phyloP scores from a whole-genome alignment of 1,140 invertebrate genomes.

The Drosophila bipectinata region DNA sequence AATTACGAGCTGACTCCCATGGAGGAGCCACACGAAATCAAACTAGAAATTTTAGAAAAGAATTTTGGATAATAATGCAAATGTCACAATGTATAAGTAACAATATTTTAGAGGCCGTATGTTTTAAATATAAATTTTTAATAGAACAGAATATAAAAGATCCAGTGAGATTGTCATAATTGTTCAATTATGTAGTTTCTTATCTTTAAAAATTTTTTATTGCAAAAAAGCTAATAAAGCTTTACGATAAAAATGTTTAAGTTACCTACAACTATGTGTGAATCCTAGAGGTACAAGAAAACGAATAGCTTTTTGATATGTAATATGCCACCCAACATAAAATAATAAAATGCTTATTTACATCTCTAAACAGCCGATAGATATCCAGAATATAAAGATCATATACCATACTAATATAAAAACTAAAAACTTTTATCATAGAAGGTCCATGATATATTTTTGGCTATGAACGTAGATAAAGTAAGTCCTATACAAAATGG shows the following conservation, averaged over 20 bases:
- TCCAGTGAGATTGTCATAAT: too few relatives aligned
- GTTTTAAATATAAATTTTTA: too few relatives aligned
- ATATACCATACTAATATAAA: neutral
- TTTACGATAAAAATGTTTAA: too few relatives aligned
- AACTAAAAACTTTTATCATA: neutral
- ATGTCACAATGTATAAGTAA: too few relatives aligned
- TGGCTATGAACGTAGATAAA: neutral
- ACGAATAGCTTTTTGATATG: too few relatives aligned
- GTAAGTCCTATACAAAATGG: neutral
- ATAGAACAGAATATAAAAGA: too few relatives aligned
- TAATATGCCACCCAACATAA: neutral
- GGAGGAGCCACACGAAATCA: slow-evolving; percentile 54
- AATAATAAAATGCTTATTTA: neutral
- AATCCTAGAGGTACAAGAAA: too few relatives aligned
- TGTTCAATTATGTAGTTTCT: too few relatives aligned
- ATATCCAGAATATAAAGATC: neutral
- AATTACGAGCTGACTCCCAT: slow-evolving; percentile 48
- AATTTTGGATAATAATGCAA: neutral
- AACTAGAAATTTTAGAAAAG: slow-evolving; percentile 27
- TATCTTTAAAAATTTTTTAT: too few relatives aligned
- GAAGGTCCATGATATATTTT: neutral
- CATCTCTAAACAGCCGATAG: neutral
- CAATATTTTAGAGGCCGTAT: too few relatives aligned
- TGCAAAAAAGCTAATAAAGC: too few relatives aligned
- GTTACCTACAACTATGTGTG: too few relatives aligned